These are phyloP conservation scores for Bufotes viridis DNA, from an alignment of 2,797 vertebrate genomes.

Conservation along the genomic window DNA sequence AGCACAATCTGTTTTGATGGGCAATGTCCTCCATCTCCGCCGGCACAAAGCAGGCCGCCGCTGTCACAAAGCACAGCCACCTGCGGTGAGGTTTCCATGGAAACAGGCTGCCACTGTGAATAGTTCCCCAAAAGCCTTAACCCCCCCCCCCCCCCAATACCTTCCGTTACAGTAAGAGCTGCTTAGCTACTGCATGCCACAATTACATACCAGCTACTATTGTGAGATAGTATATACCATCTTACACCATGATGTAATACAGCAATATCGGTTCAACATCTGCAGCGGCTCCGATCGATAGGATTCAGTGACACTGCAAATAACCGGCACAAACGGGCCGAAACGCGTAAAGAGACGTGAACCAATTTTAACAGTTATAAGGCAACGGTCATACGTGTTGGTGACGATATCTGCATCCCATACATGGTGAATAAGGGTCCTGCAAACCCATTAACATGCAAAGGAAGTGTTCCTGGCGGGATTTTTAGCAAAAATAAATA, in stretches of 20 bases:
- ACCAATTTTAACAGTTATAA: neutral
- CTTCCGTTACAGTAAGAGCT: neutral
- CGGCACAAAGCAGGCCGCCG: constrained; percentile 22
- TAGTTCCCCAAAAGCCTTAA: constrained; percentile 45
- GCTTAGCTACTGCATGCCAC: neutral
- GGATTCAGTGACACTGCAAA: neutral
- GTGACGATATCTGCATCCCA: too few species aligned
- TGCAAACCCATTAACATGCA: too few species aligned
- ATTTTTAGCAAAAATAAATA: too few species aligned
- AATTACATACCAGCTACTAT: neutral
- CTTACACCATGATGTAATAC: neutral
- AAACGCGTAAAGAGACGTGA: neutral
- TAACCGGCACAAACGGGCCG: neutral
- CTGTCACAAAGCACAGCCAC: constrained; percentile 42
- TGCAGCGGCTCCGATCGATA: neutral
- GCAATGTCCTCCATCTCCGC: constrained; percentile 37
- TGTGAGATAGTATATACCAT: neutral
- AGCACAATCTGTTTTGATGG: constrained; percentile 20
- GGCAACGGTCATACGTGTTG: neutral
- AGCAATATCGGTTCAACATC: too few species aligned
- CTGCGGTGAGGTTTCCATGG: constrained; percentile 69
- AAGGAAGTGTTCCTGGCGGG: too few species aligned
- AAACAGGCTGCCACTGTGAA: constrained; percentile 58
- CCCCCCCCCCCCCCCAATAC: constrained; percentile 14
- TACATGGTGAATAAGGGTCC: too few species aligned